A percentile compares a stretch with the other conserved stretches of the same genome.
phyloP scores from a whole-genome alignment of 2,888 invertebrate species.

The Heteropelma amictum region DNA sequence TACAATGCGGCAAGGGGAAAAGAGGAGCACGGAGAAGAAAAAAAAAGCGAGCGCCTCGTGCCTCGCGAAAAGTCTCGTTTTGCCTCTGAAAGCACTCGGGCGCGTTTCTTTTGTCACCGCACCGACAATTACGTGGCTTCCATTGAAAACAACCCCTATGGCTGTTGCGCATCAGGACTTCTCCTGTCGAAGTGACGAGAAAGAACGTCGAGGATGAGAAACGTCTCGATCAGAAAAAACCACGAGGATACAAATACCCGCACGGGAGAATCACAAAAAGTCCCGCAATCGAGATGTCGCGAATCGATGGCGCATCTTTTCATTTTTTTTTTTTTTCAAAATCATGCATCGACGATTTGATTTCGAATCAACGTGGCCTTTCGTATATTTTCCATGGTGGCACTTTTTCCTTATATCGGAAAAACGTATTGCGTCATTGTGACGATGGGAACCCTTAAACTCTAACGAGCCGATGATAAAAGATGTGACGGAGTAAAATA shows the following conservation, averaged over 20 bases:
- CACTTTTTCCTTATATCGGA: too few relatives aligned
- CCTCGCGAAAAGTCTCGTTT: background rate
- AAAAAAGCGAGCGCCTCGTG: too few relatives aligned
- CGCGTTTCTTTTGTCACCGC: conserved; percentile 67
- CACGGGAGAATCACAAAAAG: too few relatives aligned
- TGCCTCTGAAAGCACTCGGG: conserved; percentile 32
- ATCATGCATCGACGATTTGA: too few relatives aligned
- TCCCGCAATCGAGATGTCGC: too few relatives aligned
- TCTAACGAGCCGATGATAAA: conserved; percentile 29
- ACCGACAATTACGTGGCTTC: conserved; percentile 64
- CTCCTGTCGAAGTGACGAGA: conserved; percentile 54
- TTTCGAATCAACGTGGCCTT: too few relatives aligned
- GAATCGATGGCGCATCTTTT: too few relatives aligned
- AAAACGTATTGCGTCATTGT: background rate
- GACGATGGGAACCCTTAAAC: conserved; percentile 8
- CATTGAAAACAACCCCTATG: conserved; percentile 62
- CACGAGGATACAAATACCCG: too few relatives aligned
- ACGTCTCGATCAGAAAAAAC: background rate
- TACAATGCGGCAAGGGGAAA: too few relatives aligned
- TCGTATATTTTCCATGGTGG: too few relatives aligned
- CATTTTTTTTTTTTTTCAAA: too few relatives aligned
- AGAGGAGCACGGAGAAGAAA: too few relatives aligned
- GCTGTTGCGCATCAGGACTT: conserved; percentile 62
- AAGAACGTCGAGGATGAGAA: background rate
- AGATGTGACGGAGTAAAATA: conserved; percentile 37